Evolutionary conservation across 2,797 vertebrate species (phyloP).

Genomic region (Pyrocephalus nanus): DNA sequence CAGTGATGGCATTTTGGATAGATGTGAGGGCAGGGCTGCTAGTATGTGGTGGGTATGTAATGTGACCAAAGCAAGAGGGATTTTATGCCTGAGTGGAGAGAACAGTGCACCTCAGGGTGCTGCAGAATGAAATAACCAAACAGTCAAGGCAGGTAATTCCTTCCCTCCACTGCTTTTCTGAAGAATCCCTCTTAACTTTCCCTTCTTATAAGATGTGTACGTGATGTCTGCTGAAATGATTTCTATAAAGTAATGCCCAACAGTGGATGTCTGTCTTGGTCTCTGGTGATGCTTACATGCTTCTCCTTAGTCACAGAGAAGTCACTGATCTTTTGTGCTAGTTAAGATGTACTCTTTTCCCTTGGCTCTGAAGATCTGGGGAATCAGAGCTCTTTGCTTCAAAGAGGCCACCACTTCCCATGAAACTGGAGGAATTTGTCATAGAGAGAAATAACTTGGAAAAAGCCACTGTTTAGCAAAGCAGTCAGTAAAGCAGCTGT

Average conservation of each 20-base stretch:
- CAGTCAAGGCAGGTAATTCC: not conserved
- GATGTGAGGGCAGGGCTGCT: not conserved
- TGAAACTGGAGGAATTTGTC: not conserved
- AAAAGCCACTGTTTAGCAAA: not conserved
- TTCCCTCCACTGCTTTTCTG: not conserved
- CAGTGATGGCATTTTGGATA: not conserved
- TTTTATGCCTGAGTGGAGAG: not conserved
- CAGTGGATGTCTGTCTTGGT: not conserved
- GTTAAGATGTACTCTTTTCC: not conserved
- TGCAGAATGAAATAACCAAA: not conserved
- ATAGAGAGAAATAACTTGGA: not conserved
- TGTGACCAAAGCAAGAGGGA: not conserved
- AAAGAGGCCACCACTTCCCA: not conserved
- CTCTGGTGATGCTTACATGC: not conserved
- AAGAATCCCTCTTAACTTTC: not conserved
- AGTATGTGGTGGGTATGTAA: not conserved
- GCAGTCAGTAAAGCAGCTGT: not conserved
- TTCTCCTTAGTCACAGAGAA: not conserved
- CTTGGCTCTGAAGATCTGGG: not conserved
- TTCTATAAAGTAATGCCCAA: not conserved
- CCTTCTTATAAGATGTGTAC: not conserved
- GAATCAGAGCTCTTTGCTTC: not conserved
- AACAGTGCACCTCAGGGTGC: accelerated
- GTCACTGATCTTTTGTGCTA: not conserved
- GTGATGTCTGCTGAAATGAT: not conserved